Percentiles rank a stretch among this genome's conserved stretches.
These are phyloP conservation scores for Hermodice carunculata DNA, from an alignment of 2,888 invertebrate species.

Conservation along the genomic window DNA sequence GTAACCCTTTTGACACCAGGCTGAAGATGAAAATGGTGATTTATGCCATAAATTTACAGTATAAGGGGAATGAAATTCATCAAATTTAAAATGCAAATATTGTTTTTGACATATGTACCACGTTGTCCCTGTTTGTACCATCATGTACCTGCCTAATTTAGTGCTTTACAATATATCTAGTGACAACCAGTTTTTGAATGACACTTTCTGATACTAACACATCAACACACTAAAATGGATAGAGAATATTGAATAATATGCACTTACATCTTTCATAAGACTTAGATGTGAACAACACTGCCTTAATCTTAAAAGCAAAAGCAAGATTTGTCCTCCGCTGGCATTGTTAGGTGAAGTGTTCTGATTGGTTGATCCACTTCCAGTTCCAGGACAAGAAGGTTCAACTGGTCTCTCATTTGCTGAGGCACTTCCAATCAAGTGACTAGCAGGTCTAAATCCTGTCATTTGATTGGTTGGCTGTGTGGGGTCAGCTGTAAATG, in stretches of 20 bases:
- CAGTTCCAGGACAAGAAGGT: background rate
- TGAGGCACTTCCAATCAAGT: background rate
- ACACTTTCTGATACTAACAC: too few species aligned
- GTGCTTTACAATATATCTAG: too few species aligned
- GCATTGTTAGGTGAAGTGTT: background rate
- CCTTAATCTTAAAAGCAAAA: constrained; percentile 84
- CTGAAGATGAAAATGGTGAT: too few species aligned
- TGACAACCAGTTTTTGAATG: too few species aligned
- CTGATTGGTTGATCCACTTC: background rate
- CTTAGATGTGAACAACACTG: constrained; percentile 93
- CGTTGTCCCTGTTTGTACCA: too few species aligned
- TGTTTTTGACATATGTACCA: too few species aligned
- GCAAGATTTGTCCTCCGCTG: constrained; percentile 72
- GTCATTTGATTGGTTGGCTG: background rate
- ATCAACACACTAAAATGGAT: too few species aligned
- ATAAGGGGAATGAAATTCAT: too few species aligned
- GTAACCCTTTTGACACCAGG: too few species aligned
- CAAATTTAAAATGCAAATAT: too few species aligned
- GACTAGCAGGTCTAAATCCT: constrained; percentile 15
- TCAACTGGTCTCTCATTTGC: background rate
- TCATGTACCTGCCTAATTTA: too few species aligned
- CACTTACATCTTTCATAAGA: constrained; percentile 78
- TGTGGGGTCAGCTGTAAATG: background rate
- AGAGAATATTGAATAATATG: background rate
- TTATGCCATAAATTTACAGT: too few species aligned